Base-by-base conservation (phyloP, 2,888 invertebrate genomes). In the Steinernema carpocapsae region DNA sequence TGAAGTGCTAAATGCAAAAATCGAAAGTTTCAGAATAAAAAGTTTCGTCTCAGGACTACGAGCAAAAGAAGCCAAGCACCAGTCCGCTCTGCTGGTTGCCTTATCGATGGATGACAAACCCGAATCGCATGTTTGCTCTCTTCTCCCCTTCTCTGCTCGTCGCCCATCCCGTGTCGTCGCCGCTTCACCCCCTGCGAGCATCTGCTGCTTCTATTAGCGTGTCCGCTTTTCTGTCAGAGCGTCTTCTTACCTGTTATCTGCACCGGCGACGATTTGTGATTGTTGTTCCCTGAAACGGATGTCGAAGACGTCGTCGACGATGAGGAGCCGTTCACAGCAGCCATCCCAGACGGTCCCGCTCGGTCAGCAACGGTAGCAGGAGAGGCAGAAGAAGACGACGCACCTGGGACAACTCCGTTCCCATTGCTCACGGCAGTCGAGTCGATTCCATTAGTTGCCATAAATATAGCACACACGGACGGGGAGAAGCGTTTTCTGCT, bases 381-480 rank as follows among this genome's bases (percentile, higher is more conserved):
- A n/a, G n/a, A n/a, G n/a, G n/a, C n/a, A n/a, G n/a, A n/a, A 37
- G 37, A 37, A 37, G 37, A 6, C 4, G 56, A 26, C 10, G 56
- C 26, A n/a, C 17, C 19, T 3, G 64, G 32, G 26, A 64, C 64
- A 64, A 32, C 37, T 26, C 64, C 29, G 29, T 32, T 64, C 17
- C 64, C 37, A 37, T 64, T 64, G 17, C 17, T 12, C 32, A 64
- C 32, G 64, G 64, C 64, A 64, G 64, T 64, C 37, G 37, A 37
- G 37, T 37, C 37, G 37, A 6, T 37, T 37, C 37, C 64, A 64
- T 64, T 29, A 64, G 29, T 64, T 64, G 64, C 64, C 64, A 64
- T 64, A 64, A 64, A 64, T 26, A 32, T 17, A 22, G 24, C 52
- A 52, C 37, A 37, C 37, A 10, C 37, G 37, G 37, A 37, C 4